Base-by-base conservation (phyloP, 2,888 invertebrate genomes). In the Celastrina argiolus region DNA sequence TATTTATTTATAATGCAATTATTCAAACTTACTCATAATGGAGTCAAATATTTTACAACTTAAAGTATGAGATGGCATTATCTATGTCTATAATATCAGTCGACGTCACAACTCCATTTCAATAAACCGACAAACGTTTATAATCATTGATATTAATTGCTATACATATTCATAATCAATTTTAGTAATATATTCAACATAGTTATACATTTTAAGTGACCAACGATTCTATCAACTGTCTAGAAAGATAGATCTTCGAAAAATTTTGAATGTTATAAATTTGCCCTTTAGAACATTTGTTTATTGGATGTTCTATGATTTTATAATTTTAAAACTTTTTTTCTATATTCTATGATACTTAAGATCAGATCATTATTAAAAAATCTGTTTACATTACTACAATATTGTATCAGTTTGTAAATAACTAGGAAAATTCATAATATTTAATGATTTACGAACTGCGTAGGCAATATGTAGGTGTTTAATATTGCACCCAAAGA, bases 61-160 rank as follows among this genome's bases (percentile, higher is more conserved):
- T 75, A 77, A 56, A 67, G 70, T 79, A 80, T 80, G 81, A 84
- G 82, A 87, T 87, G 87, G 87, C 85, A 81, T 78, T 78, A 67
- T 22, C 61, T 39, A 39, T 75, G 78, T 77, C 77, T 81, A 81
- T 84, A 85, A 86, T 85, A 87, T 87, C 87, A 87, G 85, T 87
- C 84, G 82, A 78, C 78, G 81, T 85, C 85, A 85, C 84, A 84
- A 85, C 81, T 79, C 78, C 74, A 73, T 75, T 74, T 71, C 63
- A 68, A 45, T 66, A 70, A 2, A 61, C 61, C 18, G 61, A 61
- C 61, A 39, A 39, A 73, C 69, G 67, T 69, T 66, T 65, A 68
- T 64, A 59, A 65, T 69, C n/a, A 65, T 28, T 61, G 22, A 66
- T 39, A 61, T 12, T 56, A 66, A 59, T 41, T 16, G 58, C 10